Evolutionary conservation across 2,888 invertebrate species (phyloP).

Genomic region (Temnothorax unifasciatus): DNA sequence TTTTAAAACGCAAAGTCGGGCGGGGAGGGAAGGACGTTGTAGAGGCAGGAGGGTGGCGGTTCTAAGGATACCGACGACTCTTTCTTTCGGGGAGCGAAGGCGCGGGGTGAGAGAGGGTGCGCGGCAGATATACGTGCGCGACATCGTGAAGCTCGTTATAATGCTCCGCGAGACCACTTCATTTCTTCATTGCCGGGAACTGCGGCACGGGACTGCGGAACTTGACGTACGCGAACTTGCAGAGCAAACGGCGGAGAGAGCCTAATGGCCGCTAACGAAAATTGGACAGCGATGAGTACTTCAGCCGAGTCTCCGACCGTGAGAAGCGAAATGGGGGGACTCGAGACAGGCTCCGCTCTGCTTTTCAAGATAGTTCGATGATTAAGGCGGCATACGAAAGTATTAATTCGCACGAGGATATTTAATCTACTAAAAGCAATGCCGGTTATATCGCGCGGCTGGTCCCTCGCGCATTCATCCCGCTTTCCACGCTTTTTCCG

Average conservation of each 20-base stretch:
- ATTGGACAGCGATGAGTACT: constrained; percentile 73
- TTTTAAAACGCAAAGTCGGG: constrained; percentile 66
- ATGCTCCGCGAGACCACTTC: constrained; percentile 74
- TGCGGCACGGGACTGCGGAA: constrained; percentile 63
- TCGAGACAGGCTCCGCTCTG: constrained; percentile 31
- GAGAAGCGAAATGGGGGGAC: constrained; percentile 33
- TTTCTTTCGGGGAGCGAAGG: constrained; percentile 27
- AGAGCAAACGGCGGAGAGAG: constrained; percentile 64
- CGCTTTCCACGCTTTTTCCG: background rate
- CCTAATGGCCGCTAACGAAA: constrained; percentile 74
- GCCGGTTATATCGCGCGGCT: background rate
- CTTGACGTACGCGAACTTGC: constrained; percentile 68
- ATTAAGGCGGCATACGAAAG: constrained; percentile 61
- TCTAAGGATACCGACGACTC: constrained; percentile 9
- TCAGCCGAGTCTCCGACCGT: constrained; percentile 50
- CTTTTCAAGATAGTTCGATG: constrained; percentile 65
- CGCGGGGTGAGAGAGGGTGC: constrained; percentile 23
- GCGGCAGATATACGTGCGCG: constrained; percentile 77
- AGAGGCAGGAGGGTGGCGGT: constrained; percentile 42
- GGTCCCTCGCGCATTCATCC: background rate
- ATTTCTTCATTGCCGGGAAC: constrained; percentile 71
- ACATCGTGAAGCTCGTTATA: constrained; percentile 81
- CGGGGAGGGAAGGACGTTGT: background rate
- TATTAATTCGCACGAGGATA: constrained; percentile 27
- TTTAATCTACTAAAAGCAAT: constrained; percentile 52